phyloP scores from a whole-genome alignment of 2,113 vertebrate genomes.

The Collichthys lucidus region DNA sequence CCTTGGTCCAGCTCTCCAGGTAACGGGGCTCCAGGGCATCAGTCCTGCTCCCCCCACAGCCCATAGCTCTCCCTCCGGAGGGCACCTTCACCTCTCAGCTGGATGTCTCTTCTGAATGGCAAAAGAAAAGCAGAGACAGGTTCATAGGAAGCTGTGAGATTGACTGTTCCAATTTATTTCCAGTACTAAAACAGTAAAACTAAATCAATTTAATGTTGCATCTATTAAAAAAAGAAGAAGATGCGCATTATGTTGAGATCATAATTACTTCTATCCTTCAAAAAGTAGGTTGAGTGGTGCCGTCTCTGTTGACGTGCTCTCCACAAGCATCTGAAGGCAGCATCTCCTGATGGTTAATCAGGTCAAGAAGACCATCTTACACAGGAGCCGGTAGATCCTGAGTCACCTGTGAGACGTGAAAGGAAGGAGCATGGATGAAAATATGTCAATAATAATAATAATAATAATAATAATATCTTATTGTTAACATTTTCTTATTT shows the following conservation, averaged over 20 bases:
- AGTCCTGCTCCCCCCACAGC: slow-evolving; percentile 86
- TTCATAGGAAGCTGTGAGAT: neutral
- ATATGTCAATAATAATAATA: no score
- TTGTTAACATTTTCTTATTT: neutral
- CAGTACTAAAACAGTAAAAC: no score
- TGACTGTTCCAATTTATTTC: neutral
- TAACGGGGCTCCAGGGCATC: slow-evolving; percentile 86
- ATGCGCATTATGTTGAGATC: neutral
- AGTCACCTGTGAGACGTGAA: slow-evolving; percentile 10
- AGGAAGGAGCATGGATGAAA: neutral
- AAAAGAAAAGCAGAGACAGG: neutral
- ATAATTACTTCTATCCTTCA: neutral
- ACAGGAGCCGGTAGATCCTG: neutral
- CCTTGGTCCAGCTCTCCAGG: slow-evolving; percentile 88
- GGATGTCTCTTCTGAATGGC: slow-evolving; percentile 5
- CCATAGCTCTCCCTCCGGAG: slow-evolving; percentile 73
- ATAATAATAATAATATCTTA: no score
- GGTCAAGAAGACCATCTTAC: neutral
- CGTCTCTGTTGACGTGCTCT: neutral
- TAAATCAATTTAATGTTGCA: neutral
- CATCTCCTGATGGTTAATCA: slow-evolving; percentile 13
- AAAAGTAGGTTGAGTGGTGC: neutral
- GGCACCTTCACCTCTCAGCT: slow-evolving; percentile 13
- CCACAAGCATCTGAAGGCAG: neutral
- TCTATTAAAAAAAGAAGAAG: no score